Base-by-base conservation (phyloP, 2,888 invertebrate genomes). In the Yponomeuta malinellus region DNA sequence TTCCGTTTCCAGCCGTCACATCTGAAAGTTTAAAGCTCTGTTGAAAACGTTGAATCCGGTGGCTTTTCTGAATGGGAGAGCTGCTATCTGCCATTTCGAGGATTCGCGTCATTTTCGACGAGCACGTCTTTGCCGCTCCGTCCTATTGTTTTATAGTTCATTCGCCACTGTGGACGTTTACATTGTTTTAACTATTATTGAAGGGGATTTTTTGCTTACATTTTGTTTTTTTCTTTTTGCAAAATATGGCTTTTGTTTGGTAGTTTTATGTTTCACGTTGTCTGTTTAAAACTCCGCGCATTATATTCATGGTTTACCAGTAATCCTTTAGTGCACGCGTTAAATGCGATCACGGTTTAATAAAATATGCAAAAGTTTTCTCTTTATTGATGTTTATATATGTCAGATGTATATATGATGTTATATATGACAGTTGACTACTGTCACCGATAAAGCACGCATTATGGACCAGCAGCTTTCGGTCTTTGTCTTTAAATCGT, bases 51-150 rank as follows among this genome's bases (percentile, higher is more conserved):
- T 79, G 80, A 78, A 83, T 78, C 81, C 81, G 79, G 78, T 81
- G 80, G 79, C 76, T 84, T 83, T 80, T 77, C 77, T 83, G 83
- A 86, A 86, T 85, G 77, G 75, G 76, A 52, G 31, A 74, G 75
- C 75, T 75, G 75, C 77, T 81, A 81, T 82, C 80, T 77, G 75
- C 74, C 73, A 71, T 75, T 75, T 73, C 78, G 78, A 59, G 76
- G 75, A 74, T 75, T 74, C 74, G 74, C 75, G 70, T 70, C 72
- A 68, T 70, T 72, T 72, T 70, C 65, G 65, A 48, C 64, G 48
- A 52, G 52, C 68, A 63, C 66, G 70, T 68, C 69, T 71, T 68
- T 52, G 23, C 63, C 31, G 63, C 29, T 63, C 31, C 68, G 29
- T n/a, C 52, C 69, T 63, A 71, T 71, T 71, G 71, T 67, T 68